Evolutionary conservation across 2,888 invertebrate species (phyloP).

Genomic region (Platycheirus albimanus): DNA sequence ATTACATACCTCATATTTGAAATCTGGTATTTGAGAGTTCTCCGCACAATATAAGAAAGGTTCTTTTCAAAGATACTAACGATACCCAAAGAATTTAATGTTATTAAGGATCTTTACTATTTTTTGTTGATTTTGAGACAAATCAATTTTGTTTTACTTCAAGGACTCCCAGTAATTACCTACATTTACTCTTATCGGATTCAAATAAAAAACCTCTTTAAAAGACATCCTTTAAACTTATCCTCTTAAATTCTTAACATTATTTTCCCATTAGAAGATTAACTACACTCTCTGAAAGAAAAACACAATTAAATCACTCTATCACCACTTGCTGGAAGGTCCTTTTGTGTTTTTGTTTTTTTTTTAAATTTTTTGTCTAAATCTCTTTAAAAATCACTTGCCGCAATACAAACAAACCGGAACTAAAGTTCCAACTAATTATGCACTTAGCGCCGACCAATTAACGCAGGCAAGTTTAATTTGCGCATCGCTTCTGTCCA

Average conservation of each 20-base stretch:
- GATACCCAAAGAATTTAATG: too few relatives aligned
- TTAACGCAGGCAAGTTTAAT: constrained; percentile 61
- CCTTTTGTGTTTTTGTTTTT: constrained; percentile 2
- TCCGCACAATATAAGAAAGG: too few relatives aligned
- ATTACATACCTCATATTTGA: too few relatives aligned
- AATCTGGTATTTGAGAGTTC: too few relatives aligned
- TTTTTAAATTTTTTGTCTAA: constrained; percentile 3
- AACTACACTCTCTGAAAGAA: background rate
- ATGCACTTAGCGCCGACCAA: constrained; percentile 62
- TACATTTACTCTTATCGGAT: background rate
- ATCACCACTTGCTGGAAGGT: too few relatives aligned
- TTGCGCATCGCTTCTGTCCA: constrained; percentile 49
- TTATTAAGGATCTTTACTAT: too few relatives aligned
- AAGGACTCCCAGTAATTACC: background rate
- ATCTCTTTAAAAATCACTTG: constrained; percentile 31
- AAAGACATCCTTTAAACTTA: background rate
- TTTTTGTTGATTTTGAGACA: background rate
- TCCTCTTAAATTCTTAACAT: background rate
- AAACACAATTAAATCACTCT: background rate
- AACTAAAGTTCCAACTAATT: constrained; percentile 62
- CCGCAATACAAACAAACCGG: constrained; percentile 44
- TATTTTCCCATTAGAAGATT: too few relatives aligned
- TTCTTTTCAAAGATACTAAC: too few relatives aligned
- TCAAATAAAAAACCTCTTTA: constrained; percentile 10
- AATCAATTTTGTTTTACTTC: background rate